These are phyloP conservation scores for Pelusios castaneus DNA, from an alignment of 2,113 vertebrate species.

Conservation along the genomic window DNA sequence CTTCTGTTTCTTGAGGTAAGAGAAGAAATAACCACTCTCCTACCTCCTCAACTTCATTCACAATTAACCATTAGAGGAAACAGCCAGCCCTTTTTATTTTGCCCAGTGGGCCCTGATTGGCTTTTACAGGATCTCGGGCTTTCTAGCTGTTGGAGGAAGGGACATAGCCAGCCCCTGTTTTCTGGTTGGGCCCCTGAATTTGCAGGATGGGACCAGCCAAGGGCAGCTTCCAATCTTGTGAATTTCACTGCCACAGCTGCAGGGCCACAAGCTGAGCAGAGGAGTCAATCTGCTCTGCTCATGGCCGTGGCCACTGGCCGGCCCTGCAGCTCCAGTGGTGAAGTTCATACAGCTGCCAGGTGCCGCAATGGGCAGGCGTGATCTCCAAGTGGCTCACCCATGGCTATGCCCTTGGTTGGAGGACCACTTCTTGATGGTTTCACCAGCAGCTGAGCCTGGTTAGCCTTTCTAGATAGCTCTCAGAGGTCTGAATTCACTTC, in stretches of 20 bases:
- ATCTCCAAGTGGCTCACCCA: too few species aligned
- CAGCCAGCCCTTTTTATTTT: neutral
- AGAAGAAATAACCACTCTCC: neutral
- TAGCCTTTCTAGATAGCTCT: neutral
- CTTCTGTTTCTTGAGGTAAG: neutral
- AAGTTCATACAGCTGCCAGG: too few species aligned
- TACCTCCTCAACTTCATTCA: neutral
- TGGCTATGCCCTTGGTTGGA: neutral
- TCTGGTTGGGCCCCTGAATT: too few species aligned
- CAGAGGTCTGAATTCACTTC: neutral
- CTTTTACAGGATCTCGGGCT: neutral
- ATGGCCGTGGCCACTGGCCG: too few species aligned
- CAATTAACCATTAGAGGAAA: neutral
- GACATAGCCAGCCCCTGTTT: too few species aligned
- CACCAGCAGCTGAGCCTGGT: neutral
- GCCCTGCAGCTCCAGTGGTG: too few species aligned
- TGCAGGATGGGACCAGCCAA: too few species aligned
- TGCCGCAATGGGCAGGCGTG: too few species aligned
- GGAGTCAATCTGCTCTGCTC: too few species aligned
- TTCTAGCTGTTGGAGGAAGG: neutral
- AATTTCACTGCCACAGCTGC: too few species aligned
- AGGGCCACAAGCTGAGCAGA: too few species aligned
- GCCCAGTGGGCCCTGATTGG: neutral
- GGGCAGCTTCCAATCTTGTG: too few species aligned
- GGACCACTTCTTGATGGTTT: neutral